These are phyloP conservation scores for Atta colombica DNA, from an alignment of 1,140 invertebrate species.

Conservation along the genomic window DNA sequence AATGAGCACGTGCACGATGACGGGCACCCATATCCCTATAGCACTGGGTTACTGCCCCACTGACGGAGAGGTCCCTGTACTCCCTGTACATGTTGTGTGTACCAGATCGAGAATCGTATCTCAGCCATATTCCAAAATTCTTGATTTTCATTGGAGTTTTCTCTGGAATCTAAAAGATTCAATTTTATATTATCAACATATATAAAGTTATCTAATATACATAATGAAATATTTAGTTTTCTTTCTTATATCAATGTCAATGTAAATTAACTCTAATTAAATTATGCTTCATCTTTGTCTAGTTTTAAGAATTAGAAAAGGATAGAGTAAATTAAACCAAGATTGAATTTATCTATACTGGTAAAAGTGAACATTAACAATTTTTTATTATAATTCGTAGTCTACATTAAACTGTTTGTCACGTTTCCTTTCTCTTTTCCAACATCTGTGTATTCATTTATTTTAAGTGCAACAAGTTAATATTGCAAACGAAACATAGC, in stretches of 20 bases:
- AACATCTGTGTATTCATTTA: neutral
- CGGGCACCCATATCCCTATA: conserved; percentile 99
- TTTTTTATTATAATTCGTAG: no score
- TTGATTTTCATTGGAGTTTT: conserved; percentile 97
- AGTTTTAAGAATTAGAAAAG: no score
- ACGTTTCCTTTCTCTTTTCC: neutral
- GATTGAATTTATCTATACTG: no score
- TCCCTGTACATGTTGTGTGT: conserved; percentile 99
- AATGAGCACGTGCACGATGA: conserved; percentile 98
- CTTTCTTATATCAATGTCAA: neutral
- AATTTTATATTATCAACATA: neutral
- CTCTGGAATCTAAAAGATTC: conserved; percentile 91
- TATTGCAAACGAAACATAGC: neutral
- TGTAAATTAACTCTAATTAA: no score
- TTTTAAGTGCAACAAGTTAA: neutral
- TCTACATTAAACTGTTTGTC: no score
- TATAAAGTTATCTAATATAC: neutral
- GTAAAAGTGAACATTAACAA: no score
- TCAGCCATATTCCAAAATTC: conserved; percentile 99
- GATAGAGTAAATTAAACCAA: no score
- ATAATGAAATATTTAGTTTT: no score
- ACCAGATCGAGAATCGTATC: conserved; percentile 98
- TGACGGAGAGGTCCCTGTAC: conserved; percentile 98
- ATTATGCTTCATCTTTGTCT: no score
- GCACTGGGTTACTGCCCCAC: conserved; percentile 98